These are phyloP conservation scores for Drosophila ercepeae DNA, from an alignment of 1,140 invertebrate genomes.

Conservation along the genomic window DNA sequence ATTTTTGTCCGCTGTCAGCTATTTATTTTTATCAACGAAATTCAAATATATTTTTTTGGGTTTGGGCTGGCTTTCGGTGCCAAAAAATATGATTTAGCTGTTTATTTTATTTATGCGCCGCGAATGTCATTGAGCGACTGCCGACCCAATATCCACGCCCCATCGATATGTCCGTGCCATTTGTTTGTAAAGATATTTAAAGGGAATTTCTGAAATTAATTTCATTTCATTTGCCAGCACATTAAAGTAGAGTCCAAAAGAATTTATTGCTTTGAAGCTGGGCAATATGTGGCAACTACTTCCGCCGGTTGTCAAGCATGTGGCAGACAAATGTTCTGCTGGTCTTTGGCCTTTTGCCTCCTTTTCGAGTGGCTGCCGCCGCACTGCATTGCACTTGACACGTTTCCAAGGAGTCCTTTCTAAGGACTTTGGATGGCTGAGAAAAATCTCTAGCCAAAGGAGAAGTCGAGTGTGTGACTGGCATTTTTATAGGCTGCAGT, in stretches of 20 bases:
- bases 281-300: constrained; percentile 43
- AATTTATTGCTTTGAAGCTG: constrained; percentile 46
- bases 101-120: constrained; percentile 59
- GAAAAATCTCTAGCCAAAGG: constrained; percentile 9
- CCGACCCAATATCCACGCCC: constrained; percentile 52
- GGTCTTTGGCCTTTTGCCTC: constrained; percentile 27
- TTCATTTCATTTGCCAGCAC: constrained; percentile 52
- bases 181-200: constrained; percentile 43
- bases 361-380: constrained; percentile 40
- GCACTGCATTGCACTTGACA: constrained; percentile 77
- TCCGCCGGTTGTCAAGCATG: constrained; percentile 52
- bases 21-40: constrained; percentile 35
- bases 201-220: constrained; percentile 25
- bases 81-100: constrained; percentile 56
- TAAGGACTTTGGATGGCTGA: constrained; percentile 27
- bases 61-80: constrained; percentile 15
- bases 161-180: constrained; percentile 48
- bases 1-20: constrained; percentile 13
- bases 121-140: constrained; percentile 69
- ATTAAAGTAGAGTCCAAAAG: constrained; percentile 40
- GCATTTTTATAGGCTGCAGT: constrained; percentile 65
- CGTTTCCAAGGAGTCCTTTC: constrained; percentile 35
- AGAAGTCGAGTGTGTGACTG: constrained; percentile 34
- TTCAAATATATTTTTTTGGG: constrained; percentile 32
- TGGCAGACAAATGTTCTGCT: constrained; percentile 47